Conservation (phyloP, 2,113 vertebrate genomes). For the Sclerurus mexicanus region DNA sequence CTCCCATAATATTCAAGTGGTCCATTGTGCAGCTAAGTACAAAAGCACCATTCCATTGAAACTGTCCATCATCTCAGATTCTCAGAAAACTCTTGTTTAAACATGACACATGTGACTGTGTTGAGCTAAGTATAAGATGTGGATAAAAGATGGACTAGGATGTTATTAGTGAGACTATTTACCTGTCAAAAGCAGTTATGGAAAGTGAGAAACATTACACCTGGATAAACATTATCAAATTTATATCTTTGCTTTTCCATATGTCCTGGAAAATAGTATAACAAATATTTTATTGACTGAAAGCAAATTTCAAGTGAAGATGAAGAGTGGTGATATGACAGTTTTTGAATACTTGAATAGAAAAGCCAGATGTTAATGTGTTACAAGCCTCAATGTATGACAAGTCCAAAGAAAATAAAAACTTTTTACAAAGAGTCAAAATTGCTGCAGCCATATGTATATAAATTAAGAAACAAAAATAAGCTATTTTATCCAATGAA, state of each 20-base stretch:
- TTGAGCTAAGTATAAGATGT: not conserved
- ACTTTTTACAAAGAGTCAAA: not conserved
- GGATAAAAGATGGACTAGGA: not conserved
- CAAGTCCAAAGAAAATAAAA: not conserved
- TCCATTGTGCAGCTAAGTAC: not conserved
- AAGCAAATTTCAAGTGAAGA: not conserved
- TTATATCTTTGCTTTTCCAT: not conserved
- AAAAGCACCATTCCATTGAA: not conserved
- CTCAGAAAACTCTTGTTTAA: not conserved
- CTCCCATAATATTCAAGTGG: not conserved
- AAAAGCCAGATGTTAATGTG: not conserved
- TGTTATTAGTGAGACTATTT: not conserved
- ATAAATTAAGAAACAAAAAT: not conserved
- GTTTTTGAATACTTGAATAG: not conserved
- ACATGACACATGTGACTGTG: not conserved
- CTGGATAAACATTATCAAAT: not conserved
- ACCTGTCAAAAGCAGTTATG: not conserved
- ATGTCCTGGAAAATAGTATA: not conserved
- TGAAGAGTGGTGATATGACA: not conserved
- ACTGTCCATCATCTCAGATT: not conserved
- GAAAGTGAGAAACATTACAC: not conserved
- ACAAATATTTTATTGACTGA: not conserved
- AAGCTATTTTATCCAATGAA: not conserved
- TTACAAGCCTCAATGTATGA: not conserved
- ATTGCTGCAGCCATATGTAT: not conserved